A percentile compares a stretch with the other conserved stretches of the same genome.
Conservation (phyloP, 2,113 vertebrate genomes). For the Aspiorhynchus laticeps region DNA sequence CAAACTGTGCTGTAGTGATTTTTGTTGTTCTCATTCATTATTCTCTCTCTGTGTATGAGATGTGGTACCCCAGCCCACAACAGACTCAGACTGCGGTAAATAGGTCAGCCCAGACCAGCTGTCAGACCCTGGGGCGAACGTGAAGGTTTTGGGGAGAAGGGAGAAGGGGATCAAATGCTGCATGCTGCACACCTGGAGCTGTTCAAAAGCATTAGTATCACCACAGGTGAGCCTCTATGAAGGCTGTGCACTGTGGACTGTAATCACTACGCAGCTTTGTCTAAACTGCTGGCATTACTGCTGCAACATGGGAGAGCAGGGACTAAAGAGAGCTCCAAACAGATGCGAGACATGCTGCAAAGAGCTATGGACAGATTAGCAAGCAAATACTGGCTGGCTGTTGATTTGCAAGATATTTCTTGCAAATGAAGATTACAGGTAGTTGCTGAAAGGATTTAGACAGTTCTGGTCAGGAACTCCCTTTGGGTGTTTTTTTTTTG, state of each 20-base stretch:
- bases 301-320: background rate
- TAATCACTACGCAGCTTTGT: conserved; percentile 25
- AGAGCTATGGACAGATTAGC: background rate
- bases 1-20: background rate
- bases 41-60: conserved; percentile 13
- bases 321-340: background rate
- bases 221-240: background rate
- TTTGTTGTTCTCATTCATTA: conserved; percentile 30
- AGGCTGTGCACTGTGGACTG: background rate
- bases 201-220: conserved; percentile 40
- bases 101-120: conserved; percentile 36
- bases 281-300: background rate
- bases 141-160: background rate
- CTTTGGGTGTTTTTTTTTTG: background rate
- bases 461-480: background rate
- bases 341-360: background rate
- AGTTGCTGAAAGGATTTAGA: background rate
- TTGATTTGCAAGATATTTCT: background rate
- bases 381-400: background rate
- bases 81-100: conserved; percentile 18
- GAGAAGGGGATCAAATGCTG: conserved; percentile 10
- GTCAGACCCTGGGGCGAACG: conserved; percentile 22
- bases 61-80: background rate
- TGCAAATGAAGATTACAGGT: background rate
- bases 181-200: conserved; percentile 29